Evolutionary conservation across 2,888 invertebrate genomes (phyloP).

Genomic region (Leptothorax acervorum): DNA sequence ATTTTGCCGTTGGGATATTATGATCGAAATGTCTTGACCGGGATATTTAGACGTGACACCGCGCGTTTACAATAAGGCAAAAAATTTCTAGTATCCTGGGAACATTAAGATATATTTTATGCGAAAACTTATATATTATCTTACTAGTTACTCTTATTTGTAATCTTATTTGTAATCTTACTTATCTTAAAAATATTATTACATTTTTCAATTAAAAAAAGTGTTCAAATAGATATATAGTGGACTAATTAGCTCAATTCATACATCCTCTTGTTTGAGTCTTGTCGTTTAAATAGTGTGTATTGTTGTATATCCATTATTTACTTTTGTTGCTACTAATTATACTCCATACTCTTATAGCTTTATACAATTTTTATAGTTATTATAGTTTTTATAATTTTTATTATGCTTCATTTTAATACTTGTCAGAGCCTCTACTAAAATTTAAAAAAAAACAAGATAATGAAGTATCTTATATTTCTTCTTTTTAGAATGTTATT

Average conservation of each 20-base stretch:
- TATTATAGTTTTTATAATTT: no score
- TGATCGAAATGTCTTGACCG: no score
- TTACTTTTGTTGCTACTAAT: neutral
- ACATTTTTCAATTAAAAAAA: neutral
- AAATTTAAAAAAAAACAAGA: no score
- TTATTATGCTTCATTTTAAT: no score
- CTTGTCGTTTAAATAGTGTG: neutral
- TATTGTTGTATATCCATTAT: neutral
- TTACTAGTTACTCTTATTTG: neutral
- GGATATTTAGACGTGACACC: no score
- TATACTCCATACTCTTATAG: no score
- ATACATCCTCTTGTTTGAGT: neutral
- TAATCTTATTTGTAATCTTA: neutral
- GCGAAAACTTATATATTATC: neutral
- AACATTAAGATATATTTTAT: neutral
- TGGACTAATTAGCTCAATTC: neutral
- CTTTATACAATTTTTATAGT: no score
- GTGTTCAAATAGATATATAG: neutral
- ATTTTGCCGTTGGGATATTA: no score
- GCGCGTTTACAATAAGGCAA: neutral
- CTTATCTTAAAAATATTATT: neutral
- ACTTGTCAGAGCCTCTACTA: no score
- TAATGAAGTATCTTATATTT: no score
- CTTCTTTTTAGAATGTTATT: no score
- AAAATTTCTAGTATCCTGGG: neutral